Base-by-base conservation (phyloP, 2,888 invertebrate genomes). In the Helleia helle region DNA sequence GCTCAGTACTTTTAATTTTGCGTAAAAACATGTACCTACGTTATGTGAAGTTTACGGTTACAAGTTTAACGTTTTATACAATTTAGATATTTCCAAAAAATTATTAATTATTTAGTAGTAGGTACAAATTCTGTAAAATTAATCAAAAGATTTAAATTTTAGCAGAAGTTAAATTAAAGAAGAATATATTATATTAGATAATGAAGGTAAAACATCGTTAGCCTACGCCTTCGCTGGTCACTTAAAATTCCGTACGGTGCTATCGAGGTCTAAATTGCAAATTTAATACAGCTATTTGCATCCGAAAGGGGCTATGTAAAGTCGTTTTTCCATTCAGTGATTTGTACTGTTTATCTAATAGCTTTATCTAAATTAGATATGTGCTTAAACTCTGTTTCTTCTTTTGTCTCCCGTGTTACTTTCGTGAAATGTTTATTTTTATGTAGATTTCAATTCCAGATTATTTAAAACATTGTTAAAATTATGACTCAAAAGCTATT, bases 241-340 rank as follows among this genome's bases (percentile, higher is more conserved):
- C 54, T 64, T 68, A 45, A 27, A 51, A 61, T 59, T 50, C 26
- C 39, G 38, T 47, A 49, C 53, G 58, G 59, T 61, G 63, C 70
- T 74, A 74, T 75, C 73, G 64, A 65, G 66, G 71, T 73, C 71
- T 71, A 77, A 80, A 83, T 76, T 79, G 79, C 77, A 77, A 80
- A 83, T 80, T 79, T 79, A 79, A 83, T 79, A 77, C 75, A 73
- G 66, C 70, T 59, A 83, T 84, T 83, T 81, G 80, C 83, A 81
- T 84, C 63, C 71, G 69, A 81, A 81, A 83, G 75, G 65, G 68
- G 73, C 67, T 62, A 65, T 70, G 71, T 65, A 66, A 65, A 68
- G 62, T 59, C 61, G 68, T 72, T 71, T 73, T 73, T 70, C 64
- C 70, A 59, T 58, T 60, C 62, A 62, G 74, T 79, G 80, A 84